Percentiles rank a stretch among this genome's conserved stretches.
Conservation (phyloP, 2,797 vertebrate genomes). For the Otolemur crassicaudatus region DNA sequence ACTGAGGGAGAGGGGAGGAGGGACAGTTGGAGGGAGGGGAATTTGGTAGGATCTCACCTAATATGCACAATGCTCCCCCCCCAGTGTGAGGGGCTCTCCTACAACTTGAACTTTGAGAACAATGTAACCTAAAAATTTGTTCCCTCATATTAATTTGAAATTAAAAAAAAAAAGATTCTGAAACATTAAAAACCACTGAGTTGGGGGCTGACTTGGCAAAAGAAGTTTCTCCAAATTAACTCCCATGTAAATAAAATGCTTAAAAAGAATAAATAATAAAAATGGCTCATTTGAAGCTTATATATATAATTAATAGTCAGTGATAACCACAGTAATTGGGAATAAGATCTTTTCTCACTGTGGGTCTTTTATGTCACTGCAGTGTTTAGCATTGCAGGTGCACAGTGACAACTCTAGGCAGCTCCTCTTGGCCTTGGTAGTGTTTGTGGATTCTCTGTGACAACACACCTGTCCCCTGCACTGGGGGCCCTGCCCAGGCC, state of each 20-base stretch:
- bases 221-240: neutral
- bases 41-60: no score
- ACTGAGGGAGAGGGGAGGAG: no score
- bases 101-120: no score
- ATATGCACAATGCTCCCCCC: no score
- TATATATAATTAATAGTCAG: neutral
- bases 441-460: neutral
- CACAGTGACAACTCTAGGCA: neutral
- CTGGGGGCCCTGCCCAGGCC: accelerated
- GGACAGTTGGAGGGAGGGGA: no score
- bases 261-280: neutral
- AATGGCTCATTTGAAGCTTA: neutral
- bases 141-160: no score
- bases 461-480: accelerated
- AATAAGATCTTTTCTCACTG: no score
- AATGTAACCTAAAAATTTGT: no score
- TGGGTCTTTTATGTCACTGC: no score
- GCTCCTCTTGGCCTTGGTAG: neutral
- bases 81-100: no score
- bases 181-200: accelerated
- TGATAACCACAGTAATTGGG: neutral
- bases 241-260: neutral
- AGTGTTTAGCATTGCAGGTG: neutral
- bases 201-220: no score
- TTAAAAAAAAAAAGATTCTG: neutral